These are phyloP conservation scores for Scaptodrosophila lebanonensis DNA, from an alignment of 1,140 invertebrate species.

Conservation along the genomic window DNA sequence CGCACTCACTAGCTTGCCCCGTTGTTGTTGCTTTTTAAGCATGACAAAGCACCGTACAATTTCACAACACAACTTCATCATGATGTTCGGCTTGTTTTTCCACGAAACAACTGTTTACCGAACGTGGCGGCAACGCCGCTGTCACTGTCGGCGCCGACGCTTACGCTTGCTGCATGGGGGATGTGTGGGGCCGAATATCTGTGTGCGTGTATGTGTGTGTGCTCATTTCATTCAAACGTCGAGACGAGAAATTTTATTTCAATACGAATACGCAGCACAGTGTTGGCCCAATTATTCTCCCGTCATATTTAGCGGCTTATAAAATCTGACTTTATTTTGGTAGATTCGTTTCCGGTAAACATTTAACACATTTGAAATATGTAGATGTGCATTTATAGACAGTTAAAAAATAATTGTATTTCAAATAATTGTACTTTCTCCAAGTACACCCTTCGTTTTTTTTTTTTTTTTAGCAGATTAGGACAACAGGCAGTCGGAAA, in stretches of 20 bases:
- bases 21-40: constrained; percentile 63
- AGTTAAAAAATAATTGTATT: no score
- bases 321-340: no score
- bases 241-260: constrained; percentile 67
- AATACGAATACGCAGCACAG: constrained; percentile 40
- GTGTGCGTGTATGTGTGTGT: constrained; percentile 14
- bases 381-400: no score
- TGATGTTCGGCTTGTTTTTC: constrained; percentile 74
- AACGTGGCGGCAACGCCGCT: constrained; percentile 20
- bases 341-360: no score
- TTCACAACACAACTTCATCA: constrained; percentile 73
- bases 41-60: constrained; percentile 74
- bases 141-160: constrained; percentile 33
- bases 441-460: no score
- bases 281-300: no score
- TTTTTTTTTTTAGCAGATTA: no score
- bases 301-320: no score
- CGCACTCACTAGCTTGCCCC: constrained; percentile 37
- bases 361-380: no score
- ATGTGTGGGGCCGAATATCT: background rate
- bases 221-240: constrained; percentile 65
- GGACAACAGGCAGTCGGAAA: no score
- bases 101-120: constrained; percentile 73
- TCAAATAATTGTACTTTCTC: no score
- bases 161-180: constrained; percentile 15